Evolutionary conservation across 2,113 vertebrate species (phyloP).

Genomic region (Bubo bubo): DNA sequence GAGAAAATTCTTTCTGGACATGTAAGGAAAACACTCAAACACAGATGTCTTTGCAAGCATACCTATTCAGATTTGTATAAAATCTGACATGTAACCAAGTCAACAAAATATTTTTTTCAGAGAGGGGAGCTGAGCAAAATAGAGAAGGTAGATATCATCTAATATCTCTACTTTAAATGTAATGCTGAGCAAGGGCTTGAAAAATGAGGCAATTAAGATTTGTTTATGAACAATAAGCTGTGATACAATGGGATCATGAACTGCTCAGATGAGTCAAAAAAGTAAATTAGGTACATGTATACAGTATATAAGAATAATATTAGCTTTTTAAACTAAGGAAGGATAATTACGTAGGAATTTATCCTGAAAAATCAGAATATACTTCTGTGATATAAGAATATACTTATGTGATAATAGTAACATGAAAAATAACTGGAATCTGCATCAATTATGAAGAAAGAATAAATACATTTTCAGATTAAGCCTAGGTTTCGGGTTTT

Average conservation of each 20-base stretch:
- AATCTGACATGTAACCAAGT: not conserved
- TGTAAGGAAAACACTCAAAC: not conserved
- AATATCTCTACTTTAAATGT: not conserved
- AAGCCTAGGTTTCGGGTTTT: not conserved
- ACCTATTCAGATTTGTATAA: not conserved
- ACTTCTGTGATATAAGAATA: not conserved
- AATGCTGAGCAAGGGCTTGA: not conserved
- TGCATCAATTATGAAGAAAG: not conserved
- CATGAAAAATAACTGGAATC: not conserved
- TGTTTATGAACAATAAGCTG: not conserved
- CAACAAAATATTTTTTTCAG: not conserved
- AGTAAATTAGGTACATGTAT: not conserved
- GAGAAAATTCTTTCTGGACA: not conserved
- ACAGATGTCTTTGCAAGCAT: not conserved
- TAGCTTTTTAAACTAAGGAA: not conserved
- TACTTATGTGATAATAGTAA: not conserved
- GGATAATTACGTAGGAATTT: not conserved
- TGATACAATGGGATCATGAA: not conserved
- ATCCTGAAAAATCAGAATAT: not conserved
- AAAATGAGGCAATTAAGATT: slow-evolving; percentile 26
- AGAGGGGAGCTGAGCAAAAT: not conserved
- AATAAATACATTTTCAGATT: not conserved
- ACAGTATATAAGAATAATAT: not conserved
- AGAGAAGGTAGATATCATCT: not conserved
- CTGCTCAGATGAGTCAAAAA: not conserved